Conservation (phyloP, 2,888 invertebrate species). For the Timandra comae region DNA sequence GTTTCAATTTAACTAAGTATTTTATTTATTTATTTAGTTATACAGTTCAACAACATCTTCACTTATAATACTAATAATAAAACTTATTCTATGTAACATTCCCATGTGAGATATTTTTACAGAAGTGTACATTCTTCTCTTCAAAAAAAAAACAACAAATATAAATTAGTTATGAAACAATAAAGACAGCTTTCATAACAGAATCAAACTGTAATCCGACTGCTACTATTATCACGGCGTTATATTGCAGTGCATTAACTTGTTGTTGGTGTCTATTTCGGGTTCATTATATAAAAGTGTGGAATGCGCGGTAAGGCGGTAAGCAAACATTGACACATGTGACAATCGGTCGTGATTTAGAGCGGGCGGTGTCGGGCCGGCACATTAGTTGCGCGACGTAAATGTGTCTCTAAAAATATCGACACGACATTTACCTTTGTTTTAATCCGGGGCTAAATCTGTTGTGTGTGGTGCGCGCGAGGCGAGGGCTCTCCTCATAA, state of each 20-base stretch:
- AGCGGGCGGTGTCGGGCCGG: conserved; percentile 25
- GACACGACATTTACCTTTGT: conserved; percentile 55
- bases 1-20: too few relatives aligned
- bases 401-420: conserved; percentile 41
- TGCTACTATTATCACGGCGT: background rate
- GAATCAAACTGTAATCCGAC: too few relatives aligned
- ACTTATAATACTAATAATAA: too few relatives aligned
- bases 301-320: conserved; percentile 19
- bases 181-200: too few relatives aligned
- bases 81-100: too few relatives aligned
- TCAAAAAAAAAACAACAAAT: too few relatives aligned
- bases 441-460: conserved; percentile 34
- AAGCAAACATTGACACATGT: conserved; percentile 19
- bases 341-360: conserved; percentile 26
- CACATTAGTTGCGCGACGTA: conserved; percentile 31
- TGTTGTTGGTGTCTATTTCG: conserved; percentile 18
- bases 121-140: too few relatives aligned
- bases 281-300: conserved; percentile 20
- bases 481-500: conserved; percentile 32
- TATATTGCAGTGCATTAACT: background rate
- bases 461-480: conserved; percentile 15
- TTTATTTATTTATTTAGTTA: too few relatives aligned
- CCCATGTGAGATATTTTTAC: too few relatives aligned
- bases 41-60: too few relatives aligned
- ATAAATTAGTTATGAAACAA: too few relatives aligned